Evolutionary conservation across 2,888 invertebrate species (phyloP).

Genomic region (Idaea straminata): DNA sequence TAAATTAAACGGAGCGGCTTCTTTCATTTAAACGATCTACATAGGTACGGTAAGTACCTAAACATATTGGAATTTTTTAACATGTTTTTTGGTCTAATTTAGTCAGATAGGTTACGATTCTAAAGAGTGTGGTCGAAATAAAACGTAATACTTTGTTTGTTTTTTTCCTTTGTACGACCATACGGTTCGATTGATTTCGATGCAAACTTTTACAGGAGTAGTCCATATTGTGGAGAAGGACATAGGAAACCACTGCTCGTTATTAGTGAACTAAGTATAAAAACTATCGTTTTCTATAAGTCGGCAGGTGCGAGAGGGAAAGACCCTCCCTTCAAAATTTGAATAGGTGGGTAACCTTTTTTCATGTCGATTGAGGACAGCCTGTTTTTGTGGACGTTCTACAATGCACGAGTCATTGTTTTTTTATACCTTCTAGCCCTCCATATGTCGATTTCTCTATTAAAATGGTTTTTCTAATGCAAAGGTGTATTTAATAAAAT

Average conservation of each 20-base stretch:
- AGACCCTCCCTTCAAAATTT: slow-evolving; percentile 56
- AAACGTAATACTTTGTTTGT: too few species aligned
- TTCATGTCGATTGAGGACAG: slow-evolving; percentile 38
- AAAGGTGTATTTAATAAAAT: not conserved
- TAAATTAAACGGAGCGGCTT: not conserved
- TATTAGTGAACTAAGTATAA: not conserved
- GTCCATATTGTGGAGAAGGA: not conserved
- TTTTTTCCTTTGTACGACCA: too few species aligned
- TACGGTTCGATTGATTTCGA: too few species aligned
- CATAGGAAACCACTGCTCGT: not conserved
- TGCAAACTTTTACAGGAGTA: not conserved
- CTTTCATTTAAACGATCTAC: not conserved
- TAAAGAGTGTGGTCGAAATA: too few species aligned
- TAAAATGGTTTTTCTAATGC: not conserved
- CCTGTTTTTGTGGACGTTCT: slow-evolving; percentile 38
- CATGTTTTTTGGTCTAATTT: not conserved
- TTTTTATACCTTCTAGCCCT: slow-evolving; percentile 26
- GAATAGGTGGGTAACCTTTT: slow-evolving; percentile 47
- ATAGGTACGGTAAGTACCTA: not conserved
- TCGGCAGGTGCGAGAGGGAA: slow-evolving; percentile 53
- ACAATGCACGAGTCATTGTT: slow-evolving; percentile 42
- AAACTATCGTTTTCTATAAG: not conserved
- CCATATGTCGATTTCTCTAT: not conserved
- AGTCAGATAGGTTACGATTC: too few species aligned
- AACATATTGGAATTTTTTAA: not conserved